Base-by-base conservation (phyloP, 2,888 invertebrate species). In the Heliconius charithonia region DNA sequence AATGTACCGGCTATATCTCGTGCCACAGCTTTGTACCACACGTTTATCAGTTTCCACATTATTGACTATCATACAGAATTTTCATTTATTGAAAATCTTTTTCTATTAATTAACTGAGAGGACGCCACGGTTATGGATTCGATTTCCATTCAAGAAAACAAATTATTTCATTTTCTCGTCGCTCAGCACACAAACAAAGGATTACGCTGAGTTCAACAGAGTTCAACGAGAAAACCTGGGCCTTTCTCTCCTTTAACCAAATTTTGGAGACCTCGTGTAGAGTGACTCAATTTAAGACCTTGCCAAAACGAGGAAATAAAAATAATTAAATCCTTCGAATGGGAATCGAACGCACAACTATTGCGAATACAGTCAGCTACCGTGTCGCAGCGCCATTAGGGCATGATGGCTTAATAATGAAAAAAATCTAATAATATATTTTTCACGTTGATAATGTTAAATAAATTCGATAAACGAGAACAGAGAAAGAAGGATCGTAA, bases 41-140 rank as follows among this genome's bases (percentile, higher is more conserved):
- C 3, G 51, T 45, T 63, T 71, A 41, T 70, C 70, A 65, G 63
- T 56, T 76, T 67, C 70, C 71, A 67, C 75, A n/a, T 51, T 45
- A 69, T 51, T 51, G 51, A 25, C 19, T 41, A 37, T 63, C n/a
- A 63, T 32, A 56, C 12, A n/a, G 3, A 7, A 56, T 56, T 56
- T 71, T 29, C 19, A 27, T 70, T 51, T 70, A 12, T n/a, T 71
- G 66, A 22, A 22, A 32, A 16, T 27, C 13, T n/a, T 59, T n/a
- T 6, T n/a, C n/a, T 19, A n/a, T 6, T 59, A 45, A 45, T 45
- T 37, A 37, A 10, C 10, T 37, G 37, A 37, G 37, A 37, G 56
- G n/a, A n/a, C 56, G 22, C 56, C 7, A 56, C 7, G 56, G 56
- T 56, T 56, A 1, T 7, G 56, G 16, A 22, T 56, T 56, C 56